Base-by-base conservation (phyloP, 2,113 vertebrate species). In the Lipotes vexillifer region DNA sequence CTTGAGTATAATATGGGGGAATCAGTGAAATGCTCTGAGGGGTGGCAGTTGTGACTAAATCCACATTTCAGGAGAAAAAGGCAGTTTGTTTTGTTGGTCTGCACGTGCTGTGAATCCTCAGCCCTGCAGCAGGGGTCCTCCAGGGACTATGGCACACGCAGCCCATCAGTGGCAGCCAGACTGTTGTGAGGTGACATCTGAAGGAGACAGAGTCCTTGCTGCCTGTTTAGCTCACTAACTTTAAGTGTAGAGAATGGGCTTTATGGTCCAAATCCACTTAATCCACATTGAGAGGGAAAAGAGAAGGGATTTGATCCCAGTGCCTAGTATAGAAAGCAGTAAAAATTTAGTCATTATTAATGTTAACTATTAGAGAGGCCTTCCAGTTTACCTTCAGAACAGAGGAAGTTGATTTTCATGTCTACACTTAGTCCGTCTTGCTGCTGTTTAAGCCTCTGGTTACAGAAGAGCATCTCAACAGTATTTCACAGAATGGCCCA, bases 1-100 rank as follows among this genome's bases (percentile, higher is more conserved):
- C 71, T 74, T 80, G 46, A 89, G 31, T 88, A 25, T 86, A 46
- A 18, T 31, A 7, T 57, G 49, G 61, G 68, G 68, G 52, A 95
- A 80, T 82, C 78, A 65, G 31, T 87, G 78, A 82, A 93, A 55
- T 93, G 59, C 31, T 65, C 27, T 82, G 4, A 20, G 17, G 33
- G 21, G 17, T 86, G 87, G 15, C 10, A 83, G 0, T 78, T 38
- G 29, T 92, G 57, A 89, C 49, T 59, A 78, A 68, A 57, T 77
- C 63, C 65, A 84, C 27, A 68, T 92, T 83, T 87, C 63, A 81
- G 52, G 52, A 88, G 41, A 83, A 71, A 92, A 75, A 38, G 71
- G 57, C 52, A 85, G 52, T 86, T 94, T 55, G 66, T 89, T 92
- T 89, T 96, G 44, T 89, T 89, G 95, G 29, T 75, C 61, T 69